These are phyloP conservation scores for Bombyx mori DNA, from an alignment of 1,140 invertebrate species.

Conservation along the genomic window ASM3026992v2 NC_085131.1:8969001-8969500, in stretches of 20 bases:
- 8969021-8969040: too few species aligned
- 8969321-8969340: constrained; percentile 2
- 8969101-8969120: background rate
- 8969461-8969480: too few species aligned
- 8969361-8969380: constrained; percentile 5
- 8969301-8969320: background rate
- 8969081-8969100: background rate
- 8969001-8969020: too few species aligned
- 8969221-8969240: constrained; percentile 64
- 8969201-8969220: constrained; percentile 67
- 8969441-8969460: background rate
- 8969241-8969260: constrained; percentile 69
- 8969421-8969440: constrained; percentile 24
- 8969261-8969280: constrained; percentile 58
- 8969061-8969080: too few species aligned
- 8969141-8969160: constrained; percentile 43
- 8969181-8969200: constrained; percentile 67
- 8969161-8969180: constrained; percentile 54
- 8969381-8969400: background rate
- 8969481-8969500: too few species aligned
- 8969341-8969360: background rate
- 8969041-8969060: too few species aligned
- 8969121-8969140: constrained; percentile 13
- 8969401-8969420: constrained; percentile 9
- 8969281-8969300: constrained; percentile 35